These are phyloP conservation scores for Latrodectus geometricus DNA, from an alignment of 1,140 invertebrate genomes.

Conservation along the genomic window DNA sequence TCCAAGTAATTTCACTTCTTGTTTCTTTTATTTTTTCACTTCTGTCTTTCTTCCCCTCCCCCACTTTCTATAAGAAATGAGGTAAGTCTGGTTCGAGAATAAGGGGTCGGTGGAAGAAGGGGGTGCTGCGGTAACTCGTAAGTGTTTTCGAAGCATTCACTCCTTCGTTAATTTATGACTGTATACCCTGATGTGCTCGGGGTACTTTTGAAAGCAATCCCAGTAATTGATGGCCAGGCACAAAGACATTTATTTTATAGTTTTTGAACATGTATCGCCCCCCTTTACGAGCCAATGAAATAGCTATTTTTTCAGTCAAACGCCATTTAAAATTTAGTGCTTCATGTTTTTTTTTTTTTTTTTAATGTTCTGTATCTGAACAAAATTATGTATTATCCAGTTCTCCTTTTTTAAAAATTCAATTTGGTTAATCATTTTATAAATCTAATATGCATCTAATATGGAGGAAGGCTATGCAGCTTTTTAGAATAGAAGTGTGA, in stretches of 20 bases:
- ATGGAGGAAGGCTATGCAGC: too few species aligned
- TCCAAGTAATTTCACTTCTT: conserved; percentile 7
- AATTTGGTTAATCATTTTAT: too few species aligned
- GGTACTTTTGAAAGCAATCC: conserved; percentile 4
- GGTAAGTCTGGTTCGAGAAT: background rate
- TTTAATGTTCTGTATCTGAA: too few species aligned
- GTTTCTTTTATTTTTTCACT: too few species aligned
- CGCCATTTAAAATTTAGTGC: too few species aligned
- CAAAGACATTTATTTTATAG: conserved; percentile 13
- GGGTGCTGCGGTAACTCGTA: background rate
- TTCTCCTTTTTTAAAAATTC: too few species aligned
- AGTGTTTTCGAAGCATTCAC: conserved; percentile 1
- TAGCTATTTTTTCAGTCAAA: background rate
- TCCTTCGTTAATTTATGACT: conserved; percentile 7
- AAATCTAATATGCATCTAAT: too few species aligned
- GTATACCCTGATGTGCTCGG: background rate
- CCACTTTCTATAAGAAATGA: background rate
- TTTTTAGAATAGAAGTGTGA: too few species aligned
- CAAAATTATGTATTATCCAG: too few species aligned
- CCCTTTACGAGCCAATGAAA: background rate
- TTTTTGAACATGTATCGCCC: background rate
- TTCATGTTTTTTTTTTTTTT: too few species aligned
- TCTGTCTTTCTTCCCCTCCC: too few species aligned
- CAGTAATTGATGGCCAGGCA: background rate
- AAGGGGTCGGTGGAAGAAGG: background rate